Evolutionary conservation across 2,888 invertebrate species (phyloP).

Genomic region (Melangyna quadrimaculata): DNA sequence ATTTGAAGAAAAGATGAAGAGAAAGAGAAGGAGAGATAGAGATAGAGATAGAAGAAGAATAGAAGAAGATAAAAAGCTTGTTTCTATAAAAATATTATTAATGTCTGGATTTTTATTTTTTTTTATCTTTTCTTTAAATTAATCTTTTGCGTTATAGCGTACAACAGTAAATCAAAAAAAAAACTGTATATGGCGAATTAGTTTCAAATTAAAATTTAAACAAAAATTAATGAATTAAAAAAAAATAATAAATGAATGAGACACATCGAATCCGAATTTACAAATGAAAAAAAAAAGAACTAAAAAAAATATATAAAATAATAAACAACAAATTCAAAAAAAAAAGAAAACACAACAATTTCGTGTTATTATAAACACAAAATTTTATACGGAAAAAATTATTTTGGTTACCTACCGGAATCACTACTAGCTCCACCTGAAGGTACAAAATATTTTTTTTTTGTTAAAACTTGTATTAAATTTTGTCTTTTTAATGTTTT

Average conservation of each 20-base stretch:
- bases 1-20: conserved; percentile 3
- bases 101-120: conserved; percentile 71
- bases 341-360: conserved; percentile 40
- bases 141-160: conserved; percentile 44
- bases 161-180: conserved; percentile 41
- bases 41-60: not conserved
- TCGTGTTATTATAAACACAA: conserved; percentile 46
- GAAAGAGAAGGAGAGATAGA: conserved; percentile 24
- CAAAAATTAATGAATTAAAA: conserved; percentile 36
- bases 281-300: conserved; percentile 15
- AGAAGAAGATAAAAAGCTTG: not conserved
- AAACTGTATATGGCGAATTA: conserved; percentile 35
- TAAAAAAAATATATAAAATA: conserved; percentile 4
- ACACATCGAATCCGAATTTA: conserved; percentile 64
- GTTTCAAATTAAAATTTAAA: conserved; percentile 47
- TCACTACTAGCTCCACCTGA: conserved; percentile 82
- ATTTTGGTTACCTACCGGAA: conserved; percentile 81
- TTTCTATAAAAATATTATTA: conserved; percentile 20
- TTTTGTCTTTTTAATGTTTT: conserved; percentile 40
- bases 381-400: conserved; percentile 62
- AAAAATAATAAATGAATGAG: conserved; percentile 40
- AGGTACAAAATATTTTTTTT: conserved; percentile 64
- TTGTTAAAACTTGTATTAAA: conserved; percentile 56
- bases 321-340: conserved; percentile 25
- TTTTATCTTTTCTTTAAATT: conserved; percentile 3